Evolutionary conservation across 2,797 vertebrate genomes (phyloP), one percentile per base, ranked within the genome.

Genomic region (Bradypus variegatus): DNA sequence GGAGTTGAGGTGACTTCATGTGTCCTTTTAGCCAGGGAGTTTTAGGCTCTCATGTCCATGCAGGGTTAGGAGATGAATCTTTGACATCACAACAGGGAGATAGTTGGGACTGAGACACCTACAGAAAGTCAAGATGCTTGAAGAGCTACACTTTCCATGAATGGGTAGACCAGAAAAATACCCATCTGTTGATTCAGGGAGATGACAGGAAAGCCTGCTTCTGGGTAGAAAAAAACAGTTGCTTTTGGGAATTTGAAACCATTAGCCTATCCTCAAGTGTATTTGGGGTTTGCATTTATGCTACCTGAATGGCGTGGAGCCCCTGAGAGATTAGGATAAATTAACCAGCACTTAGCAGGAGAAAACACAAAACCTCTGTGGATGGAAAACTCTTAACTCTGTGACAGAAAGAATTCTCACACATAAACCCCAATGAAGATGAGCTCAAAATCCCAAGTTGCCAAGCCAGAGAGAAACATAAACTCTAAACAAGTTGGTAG

Each of bases 1-100:
- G 33, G 69, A 5, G 31, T 8, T 13, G 11, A 14, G 12, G 33
- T 41, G 21, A 53, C 38, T 16, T 58, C 3, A 0, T 1, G 0
- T 23, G 50, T 48, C 29, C 27, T 23, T 50, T 38, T 16, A 73
- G 9, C 45, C 5, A 31, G n/a, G 3, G 3, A 1, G 2, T 16
- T 65, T 38, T 70, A 70, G 69, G 21, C 60, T 45, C 64, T 79
- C 19, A 48, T 18, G 50, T 23, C 15, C 23, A 31, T 15, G 8
- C 2, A 25, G 82, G 78, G 53, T 58, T 23, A 23, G 9, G 27
- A 33, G 18, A 19, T 0, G 23, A 12, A 8, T 33, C 62, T 53
- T 2, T 50, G 36, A 70, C 19, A 21, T 55, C 1, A 0, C 2
- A 11, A 38, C 23, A 79, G 16, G 2, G 31, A 12, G 70, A 64